Evolutionary conservation across 2,797 vertebrate genomes (phyloP).

Genomic region (Acanthurus leucopareius): DNA sequence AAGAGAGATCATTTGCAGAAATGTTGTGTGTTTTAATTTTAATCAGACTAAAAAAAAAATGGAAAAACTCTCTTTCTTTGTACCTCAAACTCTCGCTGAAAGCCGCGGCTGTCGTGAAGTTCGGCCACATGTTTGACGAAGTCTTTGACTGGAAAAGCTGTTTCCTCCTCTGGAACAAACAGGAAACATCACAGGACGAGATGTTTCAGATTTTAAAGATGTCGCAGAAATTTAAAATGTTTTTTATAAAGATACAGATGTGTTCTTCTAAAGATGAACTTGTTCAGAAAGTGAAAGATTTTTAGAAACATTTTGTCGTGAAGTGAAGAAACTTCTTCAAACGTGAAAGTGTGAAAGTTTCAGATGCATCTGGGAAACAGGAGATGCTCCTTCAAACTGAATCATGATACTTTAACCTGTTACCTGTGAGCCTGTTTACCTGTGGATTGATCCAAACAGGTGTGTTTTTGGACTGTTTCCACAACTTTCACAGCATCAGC

Average conservation of each 20-base stretch:
- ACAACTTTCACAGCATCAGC: too few relatives aligned
- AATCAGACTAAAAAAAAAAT: not conserved
- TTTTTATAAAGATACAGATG: too few relatives aligned
- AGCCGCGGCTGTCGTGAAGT: conserved; percentile 91
- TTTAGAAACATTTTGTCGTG: too few relatives aligned
- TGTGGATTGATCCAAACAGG: too few relatives aligned
- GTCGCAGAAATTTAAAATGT: not conserved
- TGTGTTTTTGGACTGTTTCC: too few relatives aligned
- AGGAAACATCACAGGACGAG: not conserved
- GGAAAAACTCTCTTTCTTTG: not conserved
- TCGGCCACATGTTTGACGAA: conserved; percentile 94
- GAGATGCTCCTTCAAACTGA: too few relatives aligned
- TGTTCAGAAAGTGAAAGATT: not conserved
- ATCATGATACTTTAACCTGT: too few relatives aligned
- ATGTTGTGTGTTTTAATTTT: not conserved
- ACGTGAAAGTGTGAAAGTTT: too few relatives aligned
- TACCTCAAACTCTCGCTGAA: conserved; percentile 97
- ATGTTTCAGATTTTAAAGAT: not conserved
- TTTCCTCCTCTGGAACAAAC: conserved; percentile 81
- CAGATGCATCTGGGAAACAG: too few relatives aligned
- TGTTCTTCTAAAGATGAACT: too few relatives aligned
- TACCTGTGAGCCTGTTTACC: too few relatives aligned
- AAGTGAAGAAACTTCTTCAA: too few relatives aligned
- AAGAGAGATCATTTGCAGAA: not conserved
- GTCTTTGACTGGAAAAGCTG: conserved; percentile 89